phyloP scores from a whole-genome alignment of 1,140 invertebrate genomes.

The Limonius californicus region DNA sequence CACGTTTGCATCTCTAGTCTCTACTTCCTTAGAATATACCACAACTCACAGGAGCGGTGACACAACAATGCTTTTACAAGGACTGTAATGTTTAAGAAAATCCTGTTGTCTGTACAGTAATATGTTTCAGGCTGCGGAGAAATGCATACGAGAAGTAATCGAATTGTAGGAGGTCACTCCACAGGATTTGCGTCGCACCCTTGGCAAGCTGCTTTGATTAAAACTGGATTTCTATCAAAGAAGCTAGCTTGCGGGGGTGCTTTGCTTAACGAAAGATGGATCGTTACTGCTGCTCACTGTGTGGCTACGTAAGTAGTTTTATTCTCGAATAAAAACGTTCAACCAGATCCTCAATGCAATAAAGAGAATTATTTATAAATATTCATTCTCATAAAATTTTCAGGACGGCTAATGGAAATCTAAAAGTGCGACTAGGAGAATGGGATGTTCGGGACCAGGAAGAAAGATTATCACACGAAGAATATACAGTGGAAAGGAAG shows the following conservation, averaged over 20 bases:
- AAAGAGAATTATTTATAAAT: background rate
- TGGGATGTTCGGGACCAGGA: slow-evolving; percentile 84
- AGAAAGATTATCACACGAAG: slow-evolving; percentile 80
- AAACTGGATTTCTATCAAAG: slow-evolving; percentile 83
- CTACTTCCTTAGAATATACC: background rate
- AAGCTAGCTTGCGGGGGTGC: slow-evolving; percentile 89
- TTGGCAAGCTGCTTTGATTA: slow-evolving; percentile 94
- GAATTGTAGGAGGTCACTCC: slow-evolving; percentile 89
- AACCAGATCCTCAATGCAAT: too few relatives aligned
- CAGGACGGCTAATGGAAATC: slow-evolving; percentile 76
- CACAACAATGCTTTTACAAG: background rate
- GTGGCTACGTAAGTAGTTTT: slow-evolving; percentile 77
- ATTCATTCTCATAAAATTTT: slow-evolving; percentile 19
- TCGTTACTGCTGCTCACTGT: slow-evolving; percentile 85
- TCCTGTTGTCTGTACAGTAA: background rate
- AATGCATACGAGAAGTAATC: slow-evolving; percentile 77
- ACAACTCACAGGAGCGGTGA: background rate
- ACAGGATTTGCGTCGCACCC: slow-evolving; percentile 87
- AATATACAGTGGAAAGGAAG: slow-evolving; percentile 82
- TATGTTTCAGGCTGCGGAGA: slow-evolving; percentile 75
- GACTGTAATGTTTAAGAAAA: background rate
- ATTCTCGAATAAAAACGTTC: too few relatives aligned
- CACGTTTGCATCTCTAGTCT: slow-evolving; percentile 54
- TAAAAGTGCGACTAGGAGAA: slow-evolving; percentile 84
- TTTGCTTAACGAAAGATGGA: slow-evolving; percentile 84